Conservation (phyloP, 2,888 invertebrate species). For the Eristalis intricaria region DNA sequence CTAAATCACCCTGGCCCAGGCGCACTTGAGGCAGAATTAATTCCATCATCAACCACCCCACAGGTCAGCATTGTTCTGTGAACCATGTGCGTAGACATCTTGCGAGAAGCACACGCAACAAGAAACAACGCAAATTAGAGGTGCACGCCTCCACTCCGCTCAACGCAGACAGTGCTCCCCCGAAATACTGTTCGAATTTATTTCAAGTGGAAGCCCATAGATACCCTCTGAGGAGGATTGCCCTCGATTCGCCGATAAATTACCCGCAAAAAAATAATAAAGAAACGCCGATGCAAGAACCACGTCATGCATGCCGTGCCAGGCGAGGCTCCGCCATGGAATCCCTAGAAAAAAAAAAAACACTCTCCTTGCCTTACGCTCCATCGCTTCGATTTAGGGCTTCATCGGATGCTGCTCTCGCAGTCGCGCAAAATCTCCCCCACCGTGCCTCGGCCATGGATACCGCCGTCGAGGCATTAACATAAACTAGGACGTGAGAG, state of each 20-base stretch:
- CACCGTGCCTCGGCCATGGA: background rate
- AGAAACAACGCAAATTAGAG: constrained; percentile 13
- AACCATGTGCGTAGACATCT: background rate
- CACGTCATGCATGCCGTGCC: background rate
- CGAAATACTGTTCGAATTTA: constrained; percentile 41
- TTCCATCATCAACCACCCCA: background rate
- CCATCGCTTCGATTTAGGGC: constrained; percentile 6
- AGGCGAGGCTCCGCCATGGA: background rate
- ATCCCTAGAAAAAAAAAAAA: constrained; percentile 4
- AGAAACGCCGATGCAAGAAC: constrained; percentile 23
- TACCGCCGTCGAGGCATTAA: constrained; percentile 40
- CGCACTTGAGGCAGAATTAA: constrained; percentile 4
- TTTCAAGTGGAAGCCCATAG: constrained; percentile 19
- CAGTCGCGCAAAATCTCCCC: background rate
- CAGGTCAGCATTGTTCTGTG: background rate
- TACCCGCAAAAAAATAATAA: constrained; percentile 57
- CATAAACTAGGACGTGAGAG: constrained; percentile 61
- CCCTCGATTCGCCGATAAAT: constrained; percentile 50
- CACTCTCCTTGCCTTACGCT: background rate
- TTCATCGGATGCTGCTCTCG: background rate
- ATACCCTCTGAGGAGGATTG: background rate
- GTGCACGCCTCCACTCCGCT: background rate
- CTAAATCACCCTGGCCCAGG: constrained; percentile 1
- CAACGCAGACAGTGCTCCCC: background rate
- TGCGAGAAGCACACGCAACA: background rate